These are phyloP conservation scores for Mustelus asterias DNA, from an alignment of 2,113 vertebrate species.

Conservation along the genomic window DNA sequence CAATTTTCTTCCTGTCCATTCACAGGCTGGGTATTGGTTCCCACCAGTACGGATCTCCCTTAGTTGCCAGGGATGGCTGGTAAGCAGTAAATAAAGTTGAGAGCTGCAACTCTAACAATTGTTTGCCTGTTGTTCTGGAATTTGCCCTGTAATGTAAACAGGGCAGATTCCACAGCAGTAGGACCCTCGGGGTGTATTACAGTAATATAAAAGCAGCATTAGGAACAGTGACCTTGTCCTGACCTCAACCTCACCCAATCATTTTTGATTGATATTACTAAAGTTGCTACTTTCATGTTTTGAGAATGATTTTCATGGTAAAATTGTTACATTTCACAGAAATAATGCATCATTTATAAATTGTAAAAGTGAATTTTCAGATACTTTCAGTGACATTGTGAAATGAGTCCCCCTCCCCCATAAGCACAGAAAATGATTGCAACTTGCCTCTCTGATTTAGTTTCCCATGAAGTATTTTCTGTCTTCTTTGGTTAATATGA, in stretches of 20 bases:
- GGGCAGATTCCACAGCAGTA: conserved; percentile 21
- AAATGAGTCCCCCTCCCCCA: neutral
- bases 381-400: conserved; percentile 19
- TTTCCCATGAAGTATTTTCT: conserved; percentile 22
- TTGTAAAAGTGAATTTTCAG: neutral
- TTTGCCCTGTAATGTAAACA: conserved; percentile 27
- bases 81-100: conserved; percentile 27
- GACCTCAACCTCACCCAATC: conserved; percentile 29
- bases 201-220: conserved; percentile 31
- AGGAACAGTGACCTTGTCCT: conserved; percentile 8
- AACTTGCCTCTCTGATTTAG: neutral
- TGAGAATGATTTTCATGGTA: conserved; percentile 27
- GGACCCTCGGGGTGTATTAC: conserved; percentile 22
- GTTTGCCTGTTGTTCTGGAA: conserved; percentile 30
- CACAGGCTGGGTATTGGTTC: neutral
- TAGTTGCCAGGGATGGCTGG: neutral
- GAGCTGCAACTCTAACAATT: conserved; percentile 22
- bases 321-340: conserved; percentile 7
- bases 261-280: conserved; percentile 29
- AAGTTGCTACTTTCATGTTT: conserved; percentile 25
- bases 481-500: neutral
- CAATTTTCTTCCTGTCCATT: neutral
- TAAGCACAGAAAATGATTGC: neutral
- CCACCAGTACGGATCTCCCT: neutral
- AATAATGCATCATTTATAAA: conserved; percentile 30